These are phyloP conservation scores for Fissipunctia ypsillon DNA, from an alignment of 2,888 invertebrate species.

Conservation along the genomic window DNA sequence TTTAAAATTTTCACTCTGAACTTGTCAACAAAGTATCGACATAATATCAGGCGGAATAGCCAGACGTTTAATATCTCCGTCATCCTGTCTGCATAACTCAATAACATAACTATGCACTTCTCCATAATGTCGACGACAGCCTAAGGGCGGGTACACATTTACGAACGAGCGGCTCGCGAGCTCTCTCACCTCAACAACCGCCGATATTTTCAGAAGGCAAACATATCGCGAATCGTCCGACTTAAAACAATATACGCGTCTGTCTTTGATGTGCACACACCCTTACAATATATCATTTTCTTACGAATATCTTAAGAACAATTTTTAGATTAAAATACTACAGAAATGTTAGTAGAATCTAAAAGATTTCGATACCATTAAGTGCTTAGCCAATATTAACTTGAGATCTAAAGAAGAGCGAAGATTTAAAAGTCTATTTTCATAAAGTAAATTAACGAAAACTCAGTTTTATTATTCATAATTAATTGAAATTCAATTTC, in stretches of 20 bases:
- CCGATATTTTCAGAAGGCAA: background rate
- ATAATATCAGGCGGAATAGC: conserved; percentile 69
- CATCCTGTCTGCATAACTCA: conserved; percentile 87
- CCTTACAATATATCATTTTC: conserved; percentile 72
- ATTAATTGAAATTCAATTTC: conserved; percentile 29
- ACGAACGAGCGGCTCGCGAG: background rate
- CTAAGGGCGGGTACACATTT: conserved; percentile 46
- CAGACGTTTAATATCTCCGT: conserved; percentile 76
- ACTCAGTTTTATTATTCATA: conserved; percentile 20
- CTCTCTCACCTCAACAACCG: background rate
- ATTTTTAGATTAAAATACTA: conserved; percentile 58
- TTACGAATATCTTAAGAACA: conserved; percentile 63
- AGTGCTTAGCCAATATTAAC: conserved; percentile 29
- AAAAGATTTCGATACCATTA: conserved; percentile 19
- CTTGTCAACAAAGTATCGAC: conserved; percentile 44
- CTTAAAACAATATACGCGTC: background rate
- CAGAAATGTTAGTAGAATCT: conserved; percentile 6
- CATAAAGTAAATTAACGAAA: conserved; percentile 11
- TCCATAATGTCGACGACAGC: conserved; percentile 63
- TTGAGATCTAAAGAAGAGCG: conserved; percentile 11
- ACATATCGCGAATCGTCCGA: background rate
- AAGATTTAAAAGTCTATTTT: conserved; percentile 2
- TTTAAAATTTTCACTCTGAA: background rate
- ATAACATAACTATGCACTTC: conserved; percentile 86
- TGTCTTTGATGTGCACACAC: conserved; percentile 36